These are phyloP conservation scores for Hoplostethus atlanticus DNA, from an alignment of 2,797 vertebrate species.

Conservation along the genomic window DNA sequence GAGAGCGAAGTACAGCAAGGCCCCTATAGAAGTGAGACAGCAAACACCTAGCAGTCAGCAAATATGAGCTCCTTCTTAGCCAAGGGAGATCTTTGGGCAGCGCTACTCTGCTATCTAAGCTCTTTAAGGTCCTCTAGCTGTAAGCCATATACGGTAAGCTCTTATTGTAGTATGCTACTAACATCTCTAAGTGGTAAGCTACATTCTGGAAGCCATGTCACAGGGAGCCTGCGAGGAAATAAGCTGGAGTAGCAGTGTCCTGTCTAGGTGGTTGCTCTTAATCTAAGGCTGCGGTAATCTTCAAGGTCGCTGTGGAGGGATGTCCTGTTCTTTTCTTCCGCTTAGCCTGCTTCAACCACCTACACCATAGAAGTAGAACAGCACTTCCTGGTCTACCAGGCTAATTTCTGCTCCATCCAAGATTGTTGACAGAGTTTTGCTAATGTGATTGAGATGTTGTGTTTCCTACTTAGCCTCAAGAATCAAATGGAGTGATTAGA, in stretches of 20 bases:
- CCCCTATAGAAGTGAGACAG: background rate
- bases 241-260: slow-evolving; percentile 32
- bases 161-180: slow-evolving; percentile 35
- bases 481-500: too few relatives aligned
- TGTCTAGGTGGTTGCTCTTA: slow-evolving; percentile 45
- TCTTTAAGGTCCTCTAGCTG: slow-evolving; percentile 48
- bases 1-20: background rate
- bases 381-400: too few relatives aligned
- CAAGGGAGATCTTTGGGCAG: slow-evolving; percentile 22
- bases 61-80: slow-evolving; percentile 33
- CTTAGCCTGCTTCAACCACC: slow-evolving; percentile 7
- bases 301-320: slow-evolving; percentile 13
- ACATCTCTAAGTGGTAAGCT: slow-evolving; percentile 27
- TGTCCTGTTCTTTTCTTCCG: slow-evolving; percentile 8
- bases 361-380: too few relatives aligned
- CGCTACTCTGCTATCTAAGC: slow-evolving; percentile 47
- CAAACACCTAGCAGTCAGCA: slow-evolving; percentile 24
- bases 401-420: too few relatives aligned
- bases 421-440: background rate
- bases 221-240: slow-evolving; percentile 33
- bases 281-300: slow-evolving; percentile 59
- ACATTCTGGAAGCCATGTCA: background rate
- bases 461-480: too few relatives aligned
- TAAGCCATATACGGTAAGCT: slow-evolving; percentile 58
- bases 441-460: background rate